Base-by-base conservation (phyloP, 2,113 vertebrate species). In the Takifugu bimaculatus region DNA sequence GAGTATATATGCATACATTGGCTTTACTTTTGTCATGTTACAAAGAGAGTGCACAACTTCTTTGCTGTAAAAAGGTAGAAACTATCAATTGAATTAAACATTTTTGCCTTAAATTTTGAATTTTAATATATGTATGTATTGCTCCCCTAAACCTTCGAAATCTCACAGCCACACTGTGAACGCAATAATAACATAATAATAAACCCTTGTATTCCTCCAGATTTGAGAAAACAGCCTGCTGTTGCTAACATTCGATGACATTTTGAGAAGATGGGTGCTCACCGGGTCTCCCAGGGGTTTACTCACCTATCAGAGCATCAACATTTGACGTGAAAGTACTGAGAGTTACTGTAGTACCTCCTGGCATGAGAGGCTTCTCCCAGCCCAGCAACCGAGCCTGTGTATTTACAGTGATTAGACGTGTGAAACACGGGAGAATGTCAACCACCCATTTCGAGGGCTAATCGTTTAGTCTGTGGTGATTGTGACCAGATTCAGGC, bases 351-450 rank as follows among this genome's bases (percentile, higher is more conserved):
- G 78, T 77, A 60, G 72, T 72, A 72, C 64, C 70, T 84, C 62
- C 75, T 88, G 77, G 47, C 69, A 75, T 55, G 56, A 26, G 57
- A 63, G 68, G 68, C 43, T 54, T 77, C 65, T 70, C 50, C 52
- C n/a, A 65, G 58, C 55, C 72, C 68, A 44, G 48, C 68, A 67
- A 83, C 63, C 49, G 57, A 79, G 75, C 54, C 72, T 71, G 71
- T 78, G 75, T 81, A 81, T 80, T 85, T 56, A 50, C 57, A 68
- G 70, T 78, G 81, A 88, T 90, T 87, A 87, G 83, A 84, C 47
- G 9, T 50, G 74, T 51, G 60, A 60, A 68, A 81, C 72, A 65
- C 42, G 68, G 50, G 14, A 32, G 53, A 83, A 82, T 82, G 85
- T 86, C 85, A 87, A 61, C 73, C 65, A 35, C 69, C 84, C 87